These are phyloP conservation scores for Okapia johnstoni DNA, from an alignment of 2,113 vertebrate genomes.

Conservation along the genomic window DNA sequence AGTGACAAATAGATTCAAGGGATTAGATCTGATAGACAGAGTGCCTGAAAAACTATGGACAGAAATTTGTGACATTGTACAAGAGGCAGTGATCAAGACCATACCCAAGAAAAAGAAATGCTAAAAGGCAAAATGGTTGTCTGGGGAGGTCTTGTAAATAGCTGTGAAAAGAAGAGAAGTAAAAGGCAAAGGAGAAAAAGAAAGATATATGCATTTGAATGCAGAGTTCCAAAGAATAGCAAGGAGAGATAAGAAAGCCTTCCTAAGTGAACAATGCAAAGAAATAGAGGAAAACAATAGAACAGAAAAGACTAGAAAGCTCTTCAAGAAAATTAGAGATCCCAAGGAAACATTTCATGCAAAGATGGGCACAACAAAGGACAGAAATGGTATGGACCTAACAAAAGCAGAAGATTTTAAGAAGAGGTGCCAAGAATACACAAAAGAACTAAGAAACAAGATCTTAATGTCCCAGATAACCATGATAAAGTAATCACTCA, in stretches of 20 bases:
- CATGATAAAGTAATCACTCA: neutral
- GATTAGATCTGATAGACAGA: neutral
- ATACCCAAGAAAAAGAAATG: neutral
- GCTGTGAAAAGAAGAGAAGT: neutral
- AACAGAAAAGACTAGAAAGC: neutral
- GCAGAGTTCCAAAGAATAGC: neutral
- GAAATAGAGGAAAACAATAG: neutral
- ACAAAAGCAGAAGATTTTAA: neutral
- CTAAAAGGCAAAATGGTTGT: neutral
- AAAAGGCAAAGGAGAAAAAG: neutral
- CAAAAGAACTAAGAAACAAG: neutral
- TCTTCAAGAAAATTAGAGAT: neutral
- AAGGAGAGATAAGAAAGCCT: neutral
- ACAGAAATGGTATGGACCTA: neutral
- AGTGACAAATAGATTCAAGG: neutral
- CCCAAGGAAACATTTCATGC: neutral
- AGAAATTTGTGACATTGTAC: neutral
- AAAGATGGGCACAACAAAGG: neutral
- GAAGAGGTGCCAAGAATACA: neutral
- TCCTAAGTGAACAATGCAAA: neutral
- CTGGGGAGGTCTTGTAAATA: neutral
- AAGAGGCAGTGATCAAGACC: neutral
- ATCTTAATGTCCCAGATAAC: neutral
- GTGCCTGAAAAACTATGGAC: neutral
- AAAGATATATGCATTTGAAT: neutral